Evolutionary conservation across 2,113 vertebrate genomes (phyloP), one percentile per base, ranked within the genome.

Genomic region (Corythornis cristatus): DNA sequence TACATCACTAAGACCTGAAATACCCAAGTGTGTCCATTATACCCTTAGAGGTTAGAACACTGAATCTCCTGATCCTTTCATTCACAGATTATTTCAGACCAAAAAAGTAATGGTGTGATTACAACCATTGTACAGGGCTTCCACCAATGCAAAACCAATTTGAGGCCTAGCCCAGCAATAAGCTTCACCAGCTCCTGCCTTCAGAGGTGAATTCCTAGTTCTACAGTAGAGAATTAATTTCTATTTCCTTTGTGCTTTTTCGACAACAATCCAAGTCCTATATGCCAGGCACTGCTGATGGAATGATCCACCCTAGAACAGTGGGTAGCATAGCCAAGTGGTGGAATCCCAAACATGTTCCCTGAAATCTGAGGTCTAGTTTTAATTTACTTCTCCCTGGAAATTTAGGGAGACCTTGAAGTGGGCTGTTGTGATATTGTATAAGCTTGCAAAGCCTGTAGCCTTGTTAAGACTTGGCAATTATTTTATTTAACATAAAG

Each of bases 401-500:
- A 75, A 68, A 53, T 70, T 53, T 19, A 79, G 19, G 58, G 48
- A 53, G 37, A 60, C 31, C 42, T 54, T 77, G 56, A 89, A 76
- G 11, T 10, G 19, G 20, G 65, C 57, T 88, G 53, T 85, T 97
- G 89, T 66, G 29, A 43, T 80, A 96, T 95, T 43, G 64, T 23
- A 21, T 60, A 66, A 92, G 23, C 17, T 56, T 78, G 2, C 37
- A 74, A 74, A 9, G 56, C 53, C 74, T 82, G 79, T 61, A 96
- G 88, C 70, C 95, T 86, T 93, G 20, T 61, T 61, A 81, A 72
- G 51, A 72, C 73, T 17, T 95, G 65, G 74, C 81, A 96, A 70
- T 87, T 94, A 35, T 94, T 96, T 86, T 64, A 80, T 87, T 89
- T 88, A 92, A 78, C 58, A 92, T 61, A 96, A 95, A 95, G 50